phyloP scores from a whole-genome alignment of 2,113 vertebrate species.

The Junco hyemalis region DNA sequence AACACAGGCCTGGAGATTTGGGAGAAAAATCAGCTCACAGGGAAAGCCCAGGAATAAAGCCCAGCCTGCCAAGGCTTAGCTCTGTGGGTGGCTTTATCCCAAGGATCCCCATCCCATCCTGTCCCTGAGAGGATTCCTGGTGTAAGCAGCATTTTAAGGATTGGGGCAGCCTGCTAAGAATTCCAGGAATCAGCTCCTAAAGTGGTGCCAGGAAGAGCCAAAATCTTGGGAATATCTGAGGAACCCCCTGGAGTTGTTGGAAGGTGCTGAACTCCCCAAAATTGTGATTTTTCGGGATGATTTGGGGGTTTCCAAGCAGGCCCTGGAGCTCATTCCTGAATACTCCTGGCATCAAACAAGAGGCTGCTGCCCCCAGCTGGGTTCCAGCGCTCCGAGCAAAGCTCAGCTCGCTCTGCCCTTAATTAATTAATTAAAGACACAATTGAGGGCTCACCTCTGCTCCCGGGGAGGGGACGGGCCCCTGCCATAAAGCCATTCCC shows the following conservation, averaged over 20 bases:
- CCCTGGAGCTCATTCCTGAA: slow-evolving; percentile 33
- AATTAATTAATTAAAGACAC: slow-evolving; percentile 72
- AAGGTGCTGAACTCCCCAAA: not conserved
- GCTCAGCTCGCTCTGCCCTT: slow-evolving; percentile 62
- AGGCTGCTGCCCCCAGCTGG: slow-evolving; percentile 48
- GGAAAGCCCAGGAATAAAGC: not conserved
- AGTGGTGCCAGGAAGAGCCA: not conserved
- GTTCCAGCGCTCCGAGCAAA: slow-evolving; percentile 57
- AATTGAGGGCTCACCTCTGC: slow-evolving; percentile 65
- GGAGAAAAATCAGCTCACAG: slow-evolving; percentile 6
- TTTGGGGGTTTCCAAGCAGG: slow-evolving; percentile 29
- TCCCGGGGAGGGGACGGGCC: slow-evolving; percentile 35
- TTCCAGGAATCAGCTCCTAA: not conserved
- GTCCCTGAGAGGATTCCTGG: slow-evolving; percentile 13
- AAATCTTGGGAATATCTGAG: not conserved
- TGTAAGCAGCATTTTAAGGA: not conserved
- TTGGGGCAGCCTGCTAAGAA: not conserved
- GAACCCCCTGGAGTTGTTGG: accelerated
- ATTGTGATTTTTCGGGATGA: not conserved
- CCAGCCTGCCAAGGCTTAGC: not conserved
- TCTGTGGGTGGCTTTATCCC: slow-evolving; percentile 17
- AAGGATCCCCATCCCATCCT: slow-evolving; percentile 1
- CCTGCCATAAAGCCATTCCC: slow-evolving; percentile 51
- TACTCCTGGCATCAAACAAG: slow-evolving; percentile 11
- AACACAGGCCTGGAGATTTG: not conserved